Base-by-base conservation (phyloP, 2,888 invertebrate species). In the Cryptocephalus moraei region DNA sequence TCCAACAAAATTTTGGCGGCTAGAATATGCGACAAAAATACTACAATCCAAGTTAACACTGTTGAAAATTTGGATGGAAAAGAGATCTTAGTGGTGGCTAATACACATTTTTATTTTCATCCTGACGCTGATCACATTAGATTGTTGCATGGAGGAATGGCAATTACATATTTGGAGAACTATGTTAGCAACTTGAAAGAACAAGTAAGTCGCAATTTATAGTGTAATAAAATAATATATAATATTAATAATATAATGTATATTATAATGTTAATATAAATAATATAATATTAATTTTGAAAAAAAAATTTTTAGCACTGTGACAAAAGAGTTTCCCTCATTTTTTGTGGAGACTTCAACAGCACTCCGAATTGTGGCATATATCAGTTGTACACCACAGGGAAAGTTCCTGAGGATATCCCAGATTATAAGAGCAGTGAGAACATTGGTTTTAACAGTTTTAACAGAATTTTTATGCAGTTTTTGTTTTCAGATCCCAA, bases 321-420 rank as follows among this genome's bases (percentile, higher is more conserved):
- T 6, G 61, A 66, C 1, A 64, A 70, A 32, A 69, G 74, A 41
- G 72, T 89, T 33, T 82, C 85, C 1, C 62, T 92, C 2, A 68
- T 96, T 49, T 79, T 93, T 57, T 90, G 91, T 70, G 96, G 96
- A 1, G 96, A 96, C 68, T 94, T 95, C 61, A 96, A 96, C 65
- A 92, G 91, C 68, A 80, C 80, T 1, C 93, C 95, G 0, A 80
- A 83, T 43, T 86, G 84, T 67, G 92, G 90, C 0, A 82, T 93
- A 58, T 90, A 83, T 67, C 78, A 86, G 62, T 73, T 93, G 46
- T 81, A 87, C 67, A 90, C 86, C 0, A 76, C 80, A 38, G 84
- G 85, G 46, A 62, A 67, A 51, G 78, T 91, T 6, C 75, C 79
- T 33, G 74, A 73, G 45, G 72, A 81, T 59, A 78, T 80, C 54